phyloP scores from a whole-genome alignment of 2,888 invertebrate species.

The Anarsia innoxiella region DNA sequence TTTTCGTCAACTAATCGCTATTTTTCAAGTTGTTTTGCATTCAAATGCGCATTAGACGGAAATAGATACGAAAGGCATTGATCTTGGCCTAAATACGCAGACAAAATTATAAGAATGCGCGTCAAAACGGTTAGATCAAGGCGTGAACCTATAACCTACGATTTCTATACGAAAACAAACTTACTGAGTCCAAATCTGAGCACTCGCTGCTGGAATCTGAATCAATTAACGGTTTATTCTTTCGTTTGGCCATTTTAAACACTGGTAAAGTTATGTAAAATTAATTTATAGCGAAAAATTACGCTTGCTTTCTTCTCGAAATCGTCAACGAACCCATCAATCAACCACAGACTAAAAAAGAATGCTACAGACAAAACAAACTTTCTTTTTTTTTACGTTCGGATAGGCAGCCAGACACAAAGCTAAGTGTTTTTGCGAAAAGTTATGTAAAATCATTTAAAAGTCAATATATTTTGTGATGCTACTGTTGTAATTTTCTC shows the following conservation, averaged over 20 bases:
- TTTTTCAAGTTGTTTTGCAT: conserved; percentile 11
- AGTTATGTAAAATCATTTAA: too few relatives aligned
- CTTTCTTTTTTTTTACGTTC: background rate
- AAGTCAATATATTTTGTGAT: too few relatives aligned
- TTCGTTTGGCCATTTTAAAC: conserved; percentile 89
- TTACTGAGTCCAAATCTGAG: conserved; percentile 90
- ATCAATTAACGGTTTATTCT: conserved; percentile 87
- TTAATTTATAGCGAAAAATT: conserved; percentile 26
- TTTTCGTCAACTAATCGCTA: conserved; percentile 1
- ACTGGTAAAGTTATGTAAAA: conserved; percentile 26
- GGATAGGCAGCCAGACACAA: background rate
- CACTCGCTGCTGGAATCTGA: conserved; percentile 88
- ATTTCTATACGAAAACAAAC: conserved; percentile 43
- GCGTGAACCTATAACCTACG: conserved; percentile 45
- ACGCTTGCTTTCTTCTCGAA: conserved; percentile 25
- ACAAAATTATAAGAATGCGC: conserved; percentile 50
- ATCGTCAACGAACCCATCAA: conserved; percentile 6
- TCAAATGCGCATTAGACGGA: conserved; percentile 34
- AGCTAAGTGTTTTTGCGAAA: background rate
- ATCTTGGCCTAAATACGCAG: conserved; percentile 63
- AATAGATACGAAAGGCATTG: conserved; percentile 46
- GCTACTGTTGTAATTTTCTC: too few relatives aligned
- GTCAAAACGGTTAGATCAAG: conserved; percentile 24
- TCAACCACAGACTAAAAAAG: conserved; percentile 5
- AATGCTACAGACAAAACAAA: background rate